Base-by-base conservation (phyloP, 2,113 vertebrate species). In the Salminus brasiliensis region DNA sequence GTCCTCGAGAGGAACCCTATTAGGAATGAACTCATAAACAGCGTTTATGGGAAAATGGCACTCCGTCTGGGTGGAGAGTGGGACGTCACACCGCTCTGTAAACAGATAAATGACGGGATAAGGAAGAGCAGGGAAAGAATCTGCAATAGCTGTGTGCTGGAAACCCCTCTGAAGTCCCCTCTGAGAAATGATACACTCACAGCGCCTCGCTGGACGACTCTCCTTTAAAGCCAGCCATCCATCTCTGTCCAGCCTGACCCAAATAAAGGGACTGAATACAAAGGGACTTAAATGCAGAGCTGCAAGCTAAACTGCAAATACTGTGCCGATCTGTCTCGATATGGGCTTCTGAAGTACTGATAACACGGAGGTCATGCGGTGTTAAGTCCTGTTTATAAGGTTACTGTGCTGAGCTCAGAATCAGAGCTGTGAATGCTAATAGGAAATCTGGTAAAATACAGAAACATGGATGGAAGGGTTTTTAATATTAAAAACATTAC, bases 201-300 rank as follows among this genome's bases (percentile, higher is more conserved):
- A 57, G 5, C 32, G 65, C 43, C 65, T 49, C n/a, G n/a, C 23
- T 72, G 30, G 30, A 39, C 34, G 60, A 52, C 30, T 15, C 25
- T 45, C 12, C 34, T 72, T 68, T 70, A 65, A 76, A 84, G 76
- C 77, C 27, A 55, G 45, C 69, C 81, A 63, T 81, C 83, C 69
- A 78, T 30, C 67, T 59, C 72, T 76, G 18, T 85, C 25, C 65
- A 32, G 32, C 63, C 34, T 84, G 85, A 87, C 82, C 88, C 82
- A 84, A 62, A 86, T 88, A 88, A 75, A 73, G 36, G 62, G 85
- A 85, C 85, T 86, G 87, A 76, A 83, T 41, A 71, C n/a, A 71
- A 41, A 23, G 29, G 29, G 29, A 27, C 59, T 47, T 59, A 55
- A 57, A 72, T n/a, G n/a, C 65, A n/a, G n/a, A n/a, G 66, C 23